These are phyloP conservation scores for Andrena minutula DNA, from an alignment of 2,888 invertebrate species.

Conservation along the genomic window DNA sequence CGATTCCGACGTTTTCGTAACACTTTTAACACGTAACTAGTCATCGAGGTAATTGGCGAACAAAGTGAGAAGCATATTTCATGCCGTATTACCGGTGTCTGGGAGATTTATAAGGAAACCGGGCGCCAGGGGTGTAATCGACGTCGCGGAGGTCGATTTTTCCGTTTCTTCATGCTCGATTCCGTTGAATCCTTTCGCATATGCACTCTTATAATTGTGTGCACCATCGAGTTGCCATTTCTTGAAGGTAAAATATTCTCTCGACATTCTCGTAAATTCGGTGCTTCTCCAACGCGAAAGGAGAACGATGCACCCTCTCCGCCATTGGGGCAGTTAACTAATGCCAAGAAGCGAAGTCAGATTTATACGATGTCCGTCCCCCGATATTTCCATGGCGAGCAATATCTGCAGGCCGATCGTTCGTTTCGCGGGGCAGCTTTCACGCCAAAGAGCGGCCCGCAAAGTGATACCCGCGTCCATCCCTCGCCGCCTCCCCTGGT, in stretches of 20 bases:
- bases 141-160: neutral
- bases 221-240: no score
- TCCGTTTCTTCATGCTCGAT: neutral
- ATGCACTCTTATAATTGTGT: neutral
- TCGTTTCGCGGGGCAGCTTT: conserved; percentile 24
- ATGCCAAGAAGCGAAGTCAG: conserved; percentile 7
- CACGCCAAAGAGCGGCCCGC: conserved; percentile 15
- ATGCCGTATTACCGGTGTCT: conserved; percentile 48
- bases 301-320: neutral
- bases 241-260: neutral
- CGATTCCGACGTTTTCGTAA: conserved; percentile 61
- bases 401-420: conserved; percentile 7
- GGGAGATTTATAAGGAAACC: conserved; percentile 43
- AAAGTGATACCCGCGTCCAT: conserved; percentile 39
- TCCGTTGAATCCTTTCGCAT: neutral
- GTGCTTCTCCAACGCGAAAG: neutral
- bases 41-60: conserved; percentile 63
- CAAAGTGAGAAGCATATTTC: conserved; percentile 63
- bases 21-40: conserved; percentile 62
- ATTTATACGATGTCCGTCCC: conserved; percentile 1
- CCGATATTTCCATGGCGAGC: conserved; percentile 18
- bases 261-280: neutral
- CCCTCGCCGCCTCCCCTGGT: neutral
- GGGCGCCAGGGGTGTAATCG: conserved; percentile 34
- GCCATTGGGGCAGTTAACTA: neutral